Evolutionary conservation across 2,113 vertebrate genomes (phyloP).

Genomic region (Prochilodus magdalenae): DNA sequence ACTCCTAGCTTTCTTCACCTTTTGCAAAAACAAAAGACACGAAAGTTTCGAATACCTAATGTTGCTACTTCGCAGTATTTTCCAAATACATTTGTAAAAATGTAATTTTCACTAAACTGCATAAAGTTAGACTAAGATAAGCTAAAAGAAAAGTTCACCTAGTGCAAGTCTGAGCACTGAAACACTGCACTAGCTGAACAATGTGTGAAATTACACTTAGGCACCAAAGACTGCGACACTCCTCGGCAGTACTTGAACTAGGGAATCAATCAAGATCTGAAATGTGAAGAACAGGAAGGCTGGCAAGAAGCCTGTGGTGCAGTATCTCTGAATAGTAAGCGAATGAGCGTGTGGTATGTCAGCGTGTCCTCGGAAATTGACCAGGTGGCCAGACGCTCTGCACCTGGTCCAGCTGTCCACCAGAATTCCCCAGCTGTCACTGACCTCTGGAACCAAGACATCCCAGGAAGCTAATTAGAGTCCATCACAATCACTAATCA

Average conservation of each 20-base stretch:
- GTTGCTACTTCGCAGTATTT: too few species aligned
- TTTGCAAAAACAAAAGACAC: too few species aligned
- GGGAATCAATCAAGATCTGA: constrained; percentile 21
- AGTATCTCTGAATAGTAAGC: background rate
- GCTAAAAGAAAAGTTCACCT: background rate
- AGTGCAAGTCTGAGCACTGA: background rate
- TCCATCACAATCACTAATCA: constrained; percentile 41
- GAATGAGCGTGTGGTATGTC: background rate
- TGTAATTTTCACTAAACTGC: too few species aligned
- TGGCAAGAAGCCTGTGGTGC: background rate
- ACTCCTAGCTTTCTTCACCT: too few species aligned
- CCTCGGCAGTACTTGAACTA: constrained; percentile 8
- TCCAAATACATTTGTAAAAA: too few species aligned
- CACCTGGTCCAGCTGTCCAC: constrained; percentile 44
- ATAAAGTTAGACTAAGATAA: too few species aligned
- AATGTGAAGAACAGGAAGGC: constrained; percentile 23
- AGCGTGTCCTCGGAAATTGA: background rate
- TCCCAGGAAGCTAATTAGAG: constrained; percentile 4
- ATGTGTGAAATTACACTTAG: constrained; percentile 33
- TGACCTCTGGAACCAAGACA: constrained; percentile 22
- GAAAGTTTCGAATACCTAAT: too few species aligned
- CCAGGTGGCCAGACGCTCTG: constrained; percentile 39
- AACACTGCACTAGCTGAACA: background rate
- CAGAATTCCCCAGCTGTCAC: constrained; percentile 5
- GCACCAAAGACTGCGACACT: constrained; percentile 11